Evolutionary conservation across 2,888 invertebrate species (phyloP).

Genomic region (Caenorhabditis sulstoni): DNA sequence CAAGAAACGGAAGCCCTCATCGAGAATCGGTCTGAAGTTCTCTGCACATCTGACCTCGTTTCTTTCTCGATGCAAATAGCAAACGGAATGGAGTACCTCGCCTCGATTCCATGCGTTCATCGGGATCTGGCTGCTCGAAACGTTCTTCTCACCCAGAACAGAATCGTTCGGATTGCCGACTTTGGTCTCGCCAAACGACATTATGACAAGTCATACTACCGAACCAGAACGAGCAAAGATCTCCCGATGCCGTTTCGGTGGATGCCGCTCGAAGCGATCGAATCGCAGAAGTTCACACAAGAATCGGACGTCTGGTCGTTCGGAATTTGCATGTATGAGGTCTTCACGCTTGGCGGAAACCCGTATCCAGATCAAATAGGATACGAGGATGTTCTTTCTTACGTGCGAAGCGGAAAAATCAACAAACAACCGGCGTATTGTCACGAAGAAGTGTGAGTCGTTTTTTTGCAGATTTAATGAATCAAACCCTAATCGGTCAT

Average conservation of each 20-base stretch:
- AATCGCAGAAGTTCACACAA: constrained; percentile 88
- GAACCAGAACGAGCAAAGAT: constrained; percentile 18
- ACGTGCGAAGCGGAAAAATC: constrained; percentile 89
- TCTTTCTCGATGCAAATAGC: constrained; percentile 97
- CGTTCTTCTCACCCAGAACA: constrained; percentile 93
- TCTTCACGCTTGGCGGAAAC: constrained; percentile 85
- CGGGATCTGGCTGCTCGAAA: constrained; percentile 96
- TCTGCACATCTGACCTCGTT: constrained; percentile 85
- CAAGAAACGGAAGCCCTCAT: constrained; percentile 14
- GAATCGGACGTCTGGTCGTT: constrained; percentile 83
- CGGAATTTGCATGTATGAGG: constrained; percentile 83
- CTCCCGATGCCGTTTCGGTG: constrained; percentile 91
- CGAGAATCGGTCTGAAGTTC: neutral
- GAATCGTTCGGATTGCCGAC: constrained; percentile 95
- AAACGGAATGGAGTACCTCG: constrained; percentile 96
- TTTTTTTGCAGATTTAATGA: neutral
- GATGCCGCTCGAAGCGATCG: constrained; percentile 98
- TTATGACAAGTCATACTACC: constrained; percentile 84
- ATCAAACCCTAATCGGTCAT: neutral
- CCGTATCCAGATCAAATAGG: constrained; percentile 83
- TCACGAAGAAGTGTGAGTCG: constrained; percentile 86
- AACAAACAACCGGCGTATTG: constrained; percentile 91
- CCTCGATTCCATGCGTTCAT: constrained; percentile 91
- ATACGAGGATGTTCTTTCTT: constrained; percentile 55
- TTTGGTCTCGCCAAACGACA: constrained; percentile 96